These are phyloP conservation scores for Podarcis lilfordi DNA, from an alignment of 2,797 vertebrate genomes.

Conservation along the genomic window DNA sequence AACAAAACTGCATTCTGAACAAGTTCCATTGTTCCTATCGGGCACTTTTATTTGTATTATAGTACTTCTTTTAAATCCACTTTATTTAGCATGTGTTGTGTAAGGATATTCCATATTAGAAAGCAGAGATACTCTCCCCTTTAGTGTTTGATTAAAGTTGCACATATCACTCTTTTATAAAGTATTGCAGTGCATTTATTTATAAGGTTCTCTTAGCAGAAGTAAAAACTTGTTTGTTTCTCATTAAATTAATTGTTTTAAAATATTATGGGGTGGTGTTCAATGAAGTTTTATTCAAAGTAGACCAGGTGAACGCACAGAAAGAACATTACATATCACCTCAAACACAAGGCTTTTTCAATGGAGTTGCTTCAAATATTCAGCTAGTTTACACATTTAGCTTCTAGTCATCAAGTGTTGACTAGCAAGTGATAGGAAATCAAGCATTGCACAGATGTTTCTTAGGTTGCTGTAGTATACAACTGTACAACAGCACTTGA, in stretches of 20 bases:
- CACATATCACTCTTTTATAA: constrained; percentile 53
- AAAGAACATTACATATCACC: background rate
- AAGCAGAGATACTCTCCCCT: too few relatives aligned
- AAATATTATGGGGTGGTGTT: constrained; percentile 22
- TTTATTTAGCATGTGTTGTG: constrained; percentile 15
- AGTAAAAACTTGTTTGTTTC: constrained; percentile 56
- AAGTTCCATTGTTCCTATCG: background rate
- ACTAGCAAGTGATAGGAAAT: background rate
- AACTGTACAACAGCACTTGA: background rate
- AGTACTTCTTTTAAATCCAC: background rate
- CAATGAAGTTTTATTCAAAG: too few relatives aligned
- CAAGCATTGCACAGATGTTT: background rate
- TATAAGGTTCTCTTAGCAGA: constrained; percentile 60
- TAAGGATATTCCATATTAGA: background rate
- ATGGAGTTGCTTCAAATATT: background rate
- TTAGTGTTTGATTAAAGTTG: constrained; percentile 35
- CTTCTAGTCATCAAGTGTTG: background rate
- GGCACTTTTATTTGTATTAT: background rate
- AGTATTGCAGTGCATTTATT: constrained; percentile 53
- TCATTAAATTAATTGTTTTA: constrained; percentile 60
- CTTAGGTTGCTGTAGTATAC: too few relatives aligned
- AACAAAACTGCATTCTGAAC: background rate
- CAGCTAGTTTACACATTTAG: background rate
- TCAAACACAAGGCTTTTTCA: background rate
- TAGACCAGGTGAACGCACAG: too few relatives aligned